Conservation (phyloP, 2,888 invertebrate species). For the Pachliopta kotzebuea region DNA sequence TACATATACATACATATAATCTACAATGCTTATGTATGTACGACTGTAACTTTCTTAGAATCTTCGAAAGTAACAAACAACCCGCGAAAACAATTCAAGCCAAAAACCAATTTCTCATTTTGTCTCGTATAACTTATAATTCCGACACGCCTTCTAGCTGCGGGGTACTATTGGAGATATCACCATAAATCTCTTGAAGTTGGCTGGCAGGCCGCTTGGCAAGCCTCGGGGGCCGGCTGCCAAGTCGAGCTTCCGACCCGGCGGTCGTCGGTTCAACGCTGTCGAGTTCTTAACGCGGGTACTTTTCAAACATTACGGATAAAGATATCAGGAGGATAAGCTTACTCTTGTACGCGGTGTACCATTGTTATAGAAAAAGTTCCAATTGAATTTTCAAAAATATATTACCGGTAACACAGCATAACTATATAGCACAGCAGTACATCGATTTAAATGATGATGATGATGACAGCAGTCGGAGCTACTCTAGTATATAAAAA, state of each 20-base stretch:
- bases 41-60: too few species aligned
- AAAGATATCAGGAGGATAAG: background rate
- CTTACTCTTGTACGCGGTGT: background rate
- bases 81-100: conserved; percentile 11
- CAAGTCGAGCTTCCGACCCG: conserved; percentile 36
- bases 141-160: conserved; percentile 21
- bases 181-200: conserved; percentile 38
- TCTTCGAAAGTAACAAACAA: background rate
- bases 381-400: too few species aligned
- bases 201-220: conserved; percentile 34
- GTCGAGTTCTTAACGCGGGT: background rate
- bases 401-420: too few species aligned
- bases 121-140: conserved; percentile 28
- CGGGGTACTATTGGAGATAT: conserved; percentile 28
- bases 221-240: conserved; percentile 32
- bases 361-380: too few species aligned
- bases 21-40: too few species aligned
- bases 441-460: too few species aligned
- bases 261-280: conserved; percentile 37
- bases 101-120: conserved; percentile 25
- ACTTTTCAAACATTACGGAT: background rate
- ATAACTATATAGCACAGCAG: too few species aligned
- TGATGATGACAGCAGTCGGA: too few species aligned
- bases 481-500: too few species aligned
- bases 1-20: too few species aligned